Base-by-base conservation (phyloP, 2,888 invertebrate species). In the Caenorhabditis doughertyi region DNA sequence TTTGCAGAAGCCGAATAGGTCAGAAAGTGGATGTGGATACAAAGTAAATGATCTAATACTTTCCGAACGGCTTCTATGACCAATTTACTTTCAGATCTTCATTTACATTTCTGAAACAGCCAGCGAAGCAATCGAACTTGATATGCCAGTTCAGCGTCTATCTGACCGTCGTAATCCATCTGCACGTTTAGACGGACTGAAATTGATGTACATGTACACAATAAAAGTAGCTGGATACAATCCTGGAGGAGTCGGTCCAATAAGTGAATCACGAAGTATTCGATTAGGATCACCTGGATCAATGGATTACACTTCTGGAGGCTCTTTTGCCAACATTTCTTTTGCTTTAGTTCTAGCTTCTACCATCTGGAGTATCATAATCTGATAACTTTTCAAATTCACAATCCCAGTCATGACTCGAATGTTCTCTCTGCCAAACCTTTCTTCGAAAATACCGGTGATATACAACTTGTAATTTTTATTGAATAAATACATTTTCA, bases 181-280 rank as follows among this genome's bases (percentile, higher is more conserved):
- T 0, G 90, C 90, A 1, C 77, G 89, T 11, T 81, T 90, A 18
- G 90, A 90, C 47, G 90, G 90, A 16, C 81, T 90, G 8, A 86
- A 87, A 32, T 62, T 88, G 3, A 89, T 89, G 89, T 90, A 88
- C 71, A 88, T 84, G 73, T 90, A 90, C 76, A 89, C 86, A 4
- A 85, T 90, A 3, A 35, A 79, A 47, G 89, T 87, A 2, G 90
- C 90, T 23, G 90, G 85, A 44, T 90, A 89, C 81, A 90, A 90
- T 76, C 73, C 85, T 16, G 90, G 90, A 25, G 90, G 90, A 13
- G 64, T 88, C 25, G 90, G 90, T 27, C 90, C 90, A 2, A 42
- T 77, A 21, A 87, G 87, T 68, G 79, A 83, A 8, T 64, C 88
- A 0, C 72, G 82, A 39, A 83, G 85, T 35, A 86, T 90, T 39